Base-by-base conservation (phyloP, 2,888 invertebrate species). In the Cantharis rustica region DNA sequence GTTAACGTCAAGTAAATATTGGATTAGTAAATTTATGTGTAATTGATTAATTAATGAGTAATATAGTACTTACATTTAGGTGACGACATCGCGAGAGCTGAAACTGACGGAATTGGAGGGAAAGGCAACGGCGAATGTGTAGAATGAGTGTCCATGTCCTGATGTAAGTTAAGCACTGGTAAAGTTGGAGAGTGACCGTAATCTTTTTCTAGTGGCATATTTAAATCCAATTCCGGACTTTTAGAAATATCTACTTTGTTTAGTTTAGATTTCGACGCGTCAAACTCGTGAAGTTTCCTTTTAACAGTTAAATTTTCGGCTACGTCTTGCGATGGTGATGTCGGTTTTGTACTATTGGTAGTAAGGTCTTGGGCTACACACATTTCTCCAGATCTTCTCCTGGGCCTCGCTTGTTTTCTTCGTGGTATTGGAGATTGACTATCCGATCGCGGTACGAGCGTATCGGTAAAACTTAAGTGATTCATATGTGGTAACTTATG, bases 401-500 rank as follows among this genome's bases (percentile, higher is more conserved):
- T 90, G 3, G 96, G 96, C 69, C 96, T 90, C 9, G 96, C 96
- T 88, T 96, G 96, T 85, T 96, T 96, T 80, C 96, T 90, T 78
- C 96, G 90, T 0, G 96, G 95, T 89, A 94, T 91, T n/a, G 95
- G 95, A 75, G 95, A 95, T 73, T 93, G 92, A 82, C 95, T 94
- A 89, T 89, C 78, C 88, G 89, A 88, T 80, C 88, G 77, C 78
- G 86, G 76, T 83, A 84, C 79, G 81, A 85, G 82, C 71, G 85
- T 84, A 47, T 89, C 88, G 13, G 78, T 26, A 89, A 91, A 88
- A 1, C 85, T 84, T 23, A 87, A 80, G 75, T 88, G 85, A 63
- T 88, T 86, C 88, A 89, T 88, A 82, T 89, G 89, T 61, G 89
- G 89, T 80, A 89, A 84, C 80, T 88, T 89, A 27, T 87, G 75